These are phyloP conservation scores for Pectinophora gossypiella DNA, from an alignment of 1,140 invertebrate genomes.

Conservation along the genomic window DNA sequence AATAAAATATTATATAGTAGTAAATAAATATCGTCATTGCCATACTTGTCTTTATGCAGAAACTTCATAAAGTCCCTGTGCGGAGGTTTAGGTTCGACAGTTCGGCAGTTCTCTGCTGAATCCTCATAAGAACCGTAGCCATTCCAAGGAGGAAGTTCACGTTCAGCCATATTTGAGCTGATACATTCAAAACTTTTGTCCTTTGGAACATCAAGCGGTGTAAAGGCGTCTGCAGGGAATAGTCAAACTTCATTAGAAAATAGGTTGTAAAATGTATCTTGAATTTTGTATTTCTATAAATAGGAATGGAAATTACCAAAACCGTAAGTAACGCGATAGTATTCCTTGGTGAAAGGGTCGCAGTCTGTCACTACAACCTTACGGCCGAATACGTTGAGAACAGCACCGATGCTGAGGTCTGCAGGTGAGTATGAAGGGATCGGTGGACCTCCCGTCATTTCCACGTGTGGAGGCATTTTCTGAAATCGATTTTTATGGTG, in stretches of 20 bases:
- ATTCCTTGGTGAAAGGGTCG: constrained; percentile 91
- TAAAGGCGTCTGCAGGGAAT: constrained; percentile 76
- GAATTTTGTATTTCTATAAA: background rate
- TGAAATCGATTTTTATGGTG: too few species aligned
- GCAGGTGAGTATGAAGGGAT: constrained; percentile 54
- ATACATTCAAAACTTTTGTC: constrained; percentile 54
- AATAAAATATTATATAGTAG: too few species aligned
- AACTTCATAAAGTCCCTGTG: constrained; percentile 88
- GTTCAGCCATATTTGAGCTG: constrained; percentile 52
- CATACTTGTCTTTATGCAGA: constrained; percentile 86
- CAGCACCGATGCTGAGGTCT: constrained; percentile 87
- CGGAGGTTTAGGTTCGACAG: constrained; percentile 84
- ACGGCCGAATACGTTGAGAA: constrained; percentile 87
- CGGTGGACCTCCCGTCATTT: constrained; percentile 56
- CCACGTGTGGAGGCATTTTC: constrained; percentile 59
- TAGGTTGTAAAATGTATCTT: too few species aligned
- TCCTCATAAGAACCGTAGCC: constrained; percentile 92
- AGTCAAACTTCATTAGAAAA: background rate
- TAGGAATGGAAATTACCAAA: constrained; percentile 46
- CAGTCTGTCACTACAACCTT: constrained; percentile 89
- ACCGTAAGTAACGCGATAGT: constrained; percentile 82
- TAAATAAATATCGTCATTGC: too few species aligned
- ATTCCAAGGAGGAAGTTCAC: constrained; percentile 89
- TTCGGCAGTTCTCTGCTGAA: constrained; percentile 89
- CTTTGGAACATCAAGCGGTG: constrained; percentile 70